These are phyloP conservation scores for Chelmon rostratus DNA, from an alignment of 2,797 vertebrate species.

Conservation along the genomic window DNA sequence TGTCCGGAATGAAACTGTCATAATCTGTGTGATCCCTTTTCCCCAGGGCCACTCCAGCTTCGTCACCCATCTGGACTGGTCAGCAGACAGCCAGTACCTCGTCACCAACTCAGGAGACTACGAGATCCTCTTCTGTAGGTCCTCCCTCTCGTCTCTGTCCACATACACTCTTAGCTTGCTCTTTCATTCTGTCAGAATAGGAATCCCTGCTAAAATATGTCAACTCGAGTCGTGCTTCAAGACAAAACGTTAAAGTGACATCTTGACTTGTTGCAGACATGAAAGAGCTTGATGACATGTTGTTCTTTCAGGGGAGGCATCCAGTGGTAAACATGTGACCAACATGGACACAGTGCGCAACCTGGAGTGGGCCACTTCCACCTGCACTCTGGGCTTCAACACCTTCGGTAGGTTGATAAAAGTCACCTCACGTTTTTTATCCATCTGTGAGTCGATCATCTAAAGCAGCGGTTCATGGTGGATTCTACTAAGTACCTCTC, in stretches of 20 bases:
- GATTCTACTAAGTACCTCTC: no score
- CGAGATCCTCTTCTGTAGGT: constrained; percentile 94
- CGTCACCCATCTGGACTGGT: constrained; percentile 94
- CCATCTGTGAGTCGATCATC: background rate
- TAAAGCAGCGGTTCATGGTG: no score
- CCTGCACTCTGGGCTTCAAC: constrained; percentile 90
- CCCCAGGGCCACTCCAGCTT: constrained; percentile 94
- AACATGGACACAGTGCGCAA: constrained; percentile 88
- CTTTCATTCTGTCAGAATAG: background rate
- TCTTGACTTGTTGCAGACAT: background rate
- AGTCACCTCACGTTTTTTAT: no score
- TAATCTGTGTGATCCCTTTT: background rate
- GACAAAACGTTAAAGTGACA: background rate
- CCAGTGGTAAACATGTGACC: constrained; percentile 91
- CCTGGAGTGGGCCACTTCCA: constrained; percentile 88
- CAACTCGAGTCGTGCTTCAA: background rate
- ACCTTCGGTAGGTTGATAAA: constrained; percentile 86
- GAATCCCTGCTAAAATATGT: background rate
- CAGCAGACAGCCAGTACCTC: constrained; percentile 88
- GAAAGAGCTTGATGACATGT: no score
- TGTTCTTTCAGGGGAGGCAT: constrained; percentile 86
- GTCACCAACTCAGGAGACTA: constrained; percentile 96
- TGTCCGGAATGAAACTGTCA: background rate
- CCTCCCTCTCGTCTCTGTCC: background rate
- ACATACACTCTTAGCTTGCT: accelerated